phyloP scores from a whole-genome alignment of 2,797 vertebrate species.

The Bradypus variegatus region DNA sequence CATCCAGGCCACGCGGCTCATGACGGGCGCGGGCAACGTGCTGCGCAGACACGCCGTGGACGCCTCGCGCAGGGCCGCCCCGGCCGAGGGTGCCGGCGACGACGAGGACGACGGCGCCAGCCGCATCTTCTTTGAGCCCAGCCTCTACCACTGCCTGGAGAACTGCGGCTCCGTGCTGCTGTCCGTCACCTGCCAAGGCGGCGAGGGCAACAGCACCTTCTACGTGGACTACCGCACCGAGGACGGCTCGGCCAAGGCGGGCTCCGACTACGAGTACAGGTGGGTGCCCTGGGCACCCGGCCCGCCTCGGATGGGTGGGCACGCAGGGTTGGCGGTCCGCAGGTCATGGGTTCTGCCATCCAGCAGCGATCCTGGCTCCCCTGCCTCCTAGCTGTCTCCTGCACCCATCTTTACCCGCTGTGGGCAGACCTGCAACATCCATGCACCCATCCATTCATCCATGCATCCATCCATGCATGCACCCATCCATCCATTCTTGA shows the following conservation, averaged over 20 bases:
- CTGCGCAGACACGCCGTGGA: conserved; percentile 88
- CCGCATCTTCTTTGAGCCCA: conserved; percentile 89
- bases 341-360: rapidly evolving
- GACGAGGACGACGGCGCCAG: conserved; percentile 77
- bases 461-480: background rate
- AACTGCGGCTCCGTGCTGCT: conserved; percentile 86
- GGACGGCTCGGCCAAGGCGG: conserved; percentile 90
- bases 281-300: background rate
- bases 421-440: too few species aligned
- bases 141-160: conserved; percentile 93
- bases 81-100: conserved; percentile 42
- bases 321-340: too few species aligned
- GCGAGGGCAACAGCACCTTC: conserved; percentile 87
- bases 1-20: conserved; percentile 91
- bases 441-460: background rate
- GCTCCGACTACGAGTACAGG: conserved; percentile 69
- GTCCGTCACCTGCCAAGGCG: conserved; percentile 82
- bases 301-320: background rate
- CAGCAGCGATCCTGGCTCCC: rapidly evolving
- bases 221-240: conserved; percentile 96
- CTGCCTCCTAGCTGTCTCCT: rapidly evolving
- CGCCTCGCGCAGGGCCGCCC: conserved; percentile 70
- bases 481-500: too few species aligned
- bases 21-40: conserved; percentile 95
- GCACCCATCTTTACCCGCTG: rapidly evolving